Conservation (phyloP, 2,888 invertebrate species). For the Caenorhabditis imperialis region DNA sequence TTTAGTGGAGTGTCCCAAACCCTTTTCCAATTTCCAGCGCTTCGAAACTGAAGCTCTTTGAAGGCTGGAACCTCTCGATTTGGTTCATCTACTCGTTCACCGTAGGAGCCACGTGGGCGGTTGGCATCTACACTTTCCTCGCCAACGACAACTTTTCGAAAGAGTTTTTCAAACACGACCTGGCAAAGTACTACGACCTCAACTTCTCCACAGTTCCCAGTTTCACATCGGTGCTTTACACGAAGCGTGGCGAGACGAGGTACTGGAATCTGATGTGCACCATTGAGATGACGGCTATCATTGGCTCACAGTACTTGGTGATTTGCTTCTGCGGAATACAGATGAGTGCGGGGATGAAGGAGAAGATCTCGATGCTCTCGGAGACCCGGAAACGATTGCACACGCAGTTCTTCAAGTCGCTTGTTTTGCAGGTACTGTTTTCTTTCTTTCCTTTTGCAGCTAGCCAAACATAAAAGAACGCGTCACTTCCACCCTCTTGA, state of each 20-base stretch:
- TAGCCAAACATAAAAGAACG: no score
- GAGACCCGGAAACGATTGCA: conserved; percentile 20
- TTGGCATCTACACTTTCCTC: conserved; percentile 14
- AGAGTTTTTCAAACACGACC: not conserved
- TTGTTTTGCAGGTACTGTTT: conserved; percentile 35
- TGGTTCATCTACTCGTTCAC: conserved; percentile 22
- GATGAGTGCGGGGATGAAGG: conserved; percentile 38
- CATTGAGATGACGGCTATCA: conserved; percentile 23
- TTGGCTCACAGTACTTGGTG: conserved; percentile 27
- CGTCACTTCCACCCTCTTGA: no score
- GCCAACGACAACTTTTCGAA: conserved; percentile 19
- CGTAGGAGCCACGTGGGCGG: conserved; percentile 17
- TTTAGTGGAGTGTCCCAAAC: no score
- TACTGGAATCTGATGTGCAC: conserved; percentile 29
- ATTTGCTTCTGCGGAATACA: conserved; percentile 23
- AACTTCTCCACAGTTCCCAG: conserved; percentile 13
- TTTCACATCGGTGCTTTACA: conserved; percentile 26
- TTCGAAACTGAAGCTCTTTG: conserved; percentile 14
- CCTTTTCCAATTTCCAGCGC: conserved; percentile 27
- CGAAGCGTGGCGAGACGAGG: not conserved
- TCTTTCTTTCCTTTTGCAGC: no score
- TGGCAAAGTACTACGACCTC: conserved; percentile 6
- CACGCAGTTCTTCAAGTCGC: conserved; percentile 30
- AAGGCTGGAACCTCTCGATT: conserved; percentile 3
- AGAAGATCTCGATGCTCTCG: conserved; percentile 38